phyloP scores from a whole-genome alignment of 2,113 vertebrate genomes.

The Toxotes jaculatrix region DNA sequence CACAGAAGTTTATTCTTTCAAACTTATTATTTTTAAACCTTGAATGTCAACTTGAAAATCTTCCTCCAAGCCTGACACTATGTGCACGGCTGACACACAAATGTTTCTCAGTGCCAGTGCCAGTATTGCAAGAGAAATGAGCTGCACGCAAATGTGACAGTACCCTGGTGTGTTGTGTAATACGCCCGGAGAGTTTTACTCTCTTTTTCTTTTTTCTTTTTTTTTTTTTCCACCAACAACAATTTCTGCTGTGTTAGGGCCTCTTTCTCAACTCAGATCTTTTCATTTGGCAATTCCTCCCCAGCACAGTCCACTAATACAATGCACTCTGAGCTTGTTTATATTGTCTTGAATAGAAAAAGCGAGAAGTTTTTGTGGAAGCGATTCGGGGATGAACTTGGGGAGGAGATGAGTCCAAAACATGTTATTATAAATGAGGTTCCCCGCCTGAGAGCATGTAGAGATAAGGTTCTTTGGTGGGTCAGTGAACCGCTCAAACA shows the following conservation, averaged over 20 bases:
- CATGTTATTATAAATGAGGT: conserved; percentile 14
- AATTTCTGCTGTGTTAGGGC: conserved; percentile 44
- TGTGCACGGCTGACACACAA: conserved; percentile 44
- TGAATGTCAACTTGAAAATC: conserved; percentile 48
- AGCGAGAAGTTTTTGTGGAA: background rate
- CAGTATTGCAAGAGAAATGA: conserved; percentile 62
- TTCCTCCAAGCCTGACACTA: conserved; percentile 14
- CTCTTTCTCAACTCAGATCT: conserved; percentile 37
- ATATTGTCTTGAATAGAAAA: conserved; percentile 28
- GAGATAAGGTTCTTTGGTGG: conserved; percentile 27
- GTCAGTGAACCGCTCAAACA: conserved; percentile 7
- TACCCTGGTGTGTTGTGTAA: conserved; percentile 73
- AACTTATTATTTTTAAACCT: conserved; percentile 50
- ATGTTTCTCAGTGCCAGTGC: conserved; percentile 59
- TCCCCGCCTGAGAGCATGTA: background rate
- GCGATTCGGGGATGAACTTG: background rate
- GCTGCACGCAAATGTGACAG: conserved; percentile 69
- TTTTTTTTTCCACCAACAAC: conserved; percentile 2
- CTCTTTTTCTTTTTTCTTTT: background rate
- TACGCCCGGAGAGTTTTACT: conserved; percentile 56
- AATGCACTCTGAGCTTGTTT: conserved; percentile 49
- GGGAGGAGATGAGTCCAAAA: conserved; percentile 21
- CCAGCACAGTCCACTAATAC: conserved; percentile 36
- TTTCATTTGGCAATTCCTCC: conserved; percentile 51
- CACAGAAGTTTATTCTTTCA: conserved; percentile 12